Evolutionary conservation across 1,140 invertebrate genomes (phyloP).

Genomic region (Pachypsylla venusta): DNA sequence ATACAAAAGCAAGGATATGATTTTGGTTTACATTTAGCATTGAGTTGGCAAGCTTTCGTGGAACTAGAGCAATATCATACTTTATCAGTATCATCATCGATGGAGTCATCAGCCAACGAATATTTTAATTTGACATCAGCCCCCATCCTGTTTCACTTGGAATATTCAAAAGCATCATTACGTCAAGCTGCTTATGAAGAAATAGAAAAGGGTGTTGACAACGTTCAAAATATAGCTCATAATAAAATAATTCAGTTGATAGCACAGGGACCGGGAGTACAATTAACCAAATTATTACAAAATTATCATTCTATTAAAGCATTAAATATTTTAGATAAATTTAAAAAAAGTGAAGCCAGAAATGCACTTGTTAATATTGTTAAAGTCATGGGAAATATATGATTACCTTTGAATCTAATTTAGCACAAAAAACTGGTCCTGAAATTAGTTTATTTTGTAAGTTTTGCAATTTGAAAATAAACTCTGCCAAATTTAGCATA

Average conservation of each 20-base stretch:
- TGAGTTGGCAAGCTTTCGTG: conserved; percentile 66
- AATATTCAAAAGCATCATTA: conserved; percentile 41
- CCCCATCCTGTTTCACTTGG: conserved; percentile 65
- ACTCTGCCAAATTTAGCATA: too few species aligned
- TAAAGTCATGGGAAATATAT: conserved; percentile 44
- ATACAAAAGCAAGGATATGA: conserved; percentile 48
- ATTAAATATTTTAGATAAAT: conserved; percentile 49
- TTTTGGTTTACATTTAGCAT: conserved; percentile 81
- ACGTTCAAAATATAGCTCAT: conserved; percentile 56
- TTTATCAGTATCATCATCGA: too few species aligned
- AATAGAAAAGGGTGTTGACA: conserved; percentile 54
- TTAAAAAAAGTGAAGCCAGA: conserved; percentile 54
- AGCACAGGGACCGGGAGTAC: conserved; percentile 47
- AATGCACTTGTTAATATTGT: conserved; percentile 63
- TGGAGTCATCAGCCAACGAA: conserved; percentile 13
- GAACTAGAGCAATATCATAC: conserved; percentile 53
- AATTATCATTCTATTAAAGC: conserved; percentile 59
- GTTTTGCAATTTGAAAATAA: too few species aligned
- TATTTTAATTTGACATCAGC: conserved; percentile 57
- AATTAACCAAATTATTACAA: conserved; percentile 55
- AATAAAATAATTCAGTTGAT: conserved; percentile 38
- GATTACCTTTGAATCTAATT: neutral
- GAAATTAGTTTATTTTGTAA: too few species aligned
- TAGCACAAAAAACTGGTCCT: too few species aligned
- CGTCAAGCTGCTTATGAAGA: conserved; percentile 39